These are phyloP conservation scores for Acleris holmiana DNA, from an alignment of 2,888 invertebrate species.

Conservation along the genomic window DNA sequence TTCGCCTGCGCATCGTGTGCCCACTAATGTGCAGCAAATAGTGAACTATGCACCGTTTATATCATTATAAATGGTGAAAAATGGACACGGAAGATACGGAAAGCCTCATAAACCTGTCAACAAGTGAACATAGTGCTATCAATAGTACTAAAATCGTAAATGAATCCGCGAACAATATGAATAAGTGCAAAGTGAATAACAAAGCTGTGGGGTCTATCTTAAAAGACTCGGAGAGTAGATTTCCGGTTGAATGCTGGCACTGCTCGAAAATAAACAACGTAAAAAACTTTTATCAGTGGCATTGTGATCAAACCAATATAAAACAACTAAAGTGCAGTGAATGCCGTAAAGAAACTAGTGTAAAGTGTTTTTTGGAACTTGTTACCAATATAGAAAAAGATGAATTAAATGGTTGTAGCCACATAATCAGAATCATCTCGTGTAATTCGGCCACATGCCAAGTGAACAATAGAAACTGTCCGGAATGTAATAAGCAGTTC, in stretches of 20 bases:
- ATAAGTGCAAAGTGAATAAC: constrained; percentile 9
- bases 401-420: constrained; percentile 8
- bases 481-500: constrained; percentile 16
- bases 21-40: constrained; percentile 12
- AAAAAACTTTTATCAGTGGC: constrained; percentile 20
- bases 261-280: constrained; percentile 19
- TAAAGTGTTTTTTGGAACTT: constrained; percentile 17
- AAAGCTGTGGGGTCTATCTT: constrained; percentile 10
- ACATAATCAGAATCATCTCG: constrained; percentile 11
- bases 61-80: constrained; percentile 17
- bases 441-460: constrained; percentile 13
- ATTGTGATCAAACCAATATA: constrained; percentile 18
- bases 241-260: constrained; percentile 14
- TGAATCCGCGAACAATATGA: background rate
- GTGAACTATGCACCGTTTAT: constrained; percentile 19
- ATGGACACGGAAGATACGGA: constrained; percentile 17
- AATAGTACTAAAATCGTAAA: constrained; percentile 1
- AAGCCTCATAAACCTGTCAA: background rate
- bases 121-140: background rate
- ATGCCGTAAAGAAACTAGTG: constrained; percentile 11
- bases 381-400: constrained; percentile 18
- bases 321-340: constrained; percentile 21
- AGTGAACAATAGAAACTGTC: constrained; percentile 15
- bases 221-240: constrained; percentile 14
- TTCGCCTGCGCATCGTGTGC: constrained; percentile 13